Evolutionary conservation across 2,113 vertebrate genomes (phyloP), one percentile per base, ranked within the genome.

Genomic region (Trinectes maculatus): DNA sequence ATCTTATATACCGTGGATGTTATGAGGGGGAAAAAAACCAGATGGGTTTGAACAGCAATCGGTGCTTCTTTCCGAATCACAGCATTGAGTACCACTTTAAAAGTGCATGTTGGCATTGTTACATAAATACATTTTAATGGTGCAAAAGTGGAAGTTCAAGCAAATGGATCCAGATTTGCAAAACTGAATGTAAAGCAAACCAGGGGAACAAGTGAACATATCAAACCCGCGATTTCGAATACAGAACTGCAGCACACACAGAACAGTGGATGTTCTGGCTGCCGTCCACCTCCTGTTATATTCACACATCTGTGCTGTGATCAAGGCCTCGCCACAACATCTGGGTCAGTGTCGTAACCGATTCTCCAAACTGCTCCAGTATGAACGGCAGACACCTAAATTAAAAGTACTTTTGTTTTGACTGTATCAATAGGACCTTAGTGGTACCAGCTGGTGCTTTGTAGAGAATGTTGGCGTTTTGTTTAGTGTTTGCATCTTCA

Each of bases 351-450:
- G 21, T 28, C 39, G 42, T 13, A 29, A 40, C 2, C 16, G 5
- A 73, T 34, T 31, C 21, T 24, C 8, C 10, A 10, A 53, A 37
- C 18, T 24, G 33, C 44, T 60, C 39, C 15, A 18, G 29, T 54
- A n/a, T n/a, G n/a, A n/a, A n/a, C n/a, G n/a, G n/a, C n/a, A n/a
- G 26, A 29, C 54, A 61, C 31, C 13, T n/a, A 28, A 62, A 34
- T 40, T 34, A 34, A 70, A 69, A 31, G 25, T 83, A 4, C 73
- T 85, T 92, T 93, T 93, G 90, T 92, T 94, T 91, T 93, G 89
- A 92, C 91, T 93, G 90, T 95, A 90, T 95, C 93, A 89, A 77
- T 84, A 77, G 85, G 88, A 85, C 78, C 88, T 90, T 85, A 71
- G 75, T 85, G 82, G 86, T 92, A 86, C 25, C 80, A 89, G 86